phyloP scores from a whole-genome alignment of 64 coral and sea anemone genomes.

The Dendrophyllia cribrosa region DNA sequence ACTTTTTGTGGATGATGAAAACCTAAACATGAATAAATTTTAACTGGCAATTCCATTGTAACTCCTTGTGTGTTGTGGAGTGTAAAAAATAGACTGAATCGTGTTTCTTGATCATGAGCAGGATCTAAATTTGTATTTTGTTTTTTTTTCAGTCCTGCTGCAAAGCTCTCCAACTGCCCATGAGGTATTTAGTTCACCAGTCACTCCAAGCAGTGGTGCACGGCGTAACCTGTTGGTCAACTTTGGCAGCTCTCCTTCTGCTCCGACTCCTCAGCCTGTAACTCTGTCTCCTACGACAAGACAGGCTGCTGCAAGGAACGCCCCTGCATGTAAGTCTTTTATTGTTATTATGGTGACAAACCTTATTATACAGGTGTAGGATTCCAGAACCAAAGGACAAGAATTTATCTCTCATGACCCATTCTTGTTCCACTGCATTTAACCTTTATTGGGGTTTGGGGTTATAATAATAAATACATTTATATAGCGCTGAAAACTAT shows the following conservation, averaged over 20 bases:
- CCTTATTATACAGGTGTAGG: too few species aligned
- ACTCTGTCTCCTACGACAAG: constrained; percentile 36
- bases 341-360: too few species aligned
- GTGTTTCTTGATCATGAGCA: background rate
- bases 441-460: too few species aligned
- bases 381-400: background rate
- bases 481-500: too few species aligned
- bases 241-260: constrained; percentile 68
- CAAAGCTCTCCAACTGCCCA: constrained; percentile 63
- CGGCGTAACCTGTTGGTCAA: constrained; percentile 90
- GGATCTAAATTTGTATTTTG: background rate
- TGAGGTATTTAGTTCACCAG: constrained; percentile 86
- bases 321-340: constrained; percentile 49
- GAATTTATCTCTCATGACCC: background rate
- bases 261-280: constrained; percentile 34
- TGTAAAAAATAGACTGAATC: background rate
- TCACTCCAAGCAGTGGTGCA: constrained; percentile 74
- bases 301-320: constrained; percentile 25
- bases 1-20: background rate
- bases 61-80: too few species aligned
- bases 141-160: constrained; percentile 52
- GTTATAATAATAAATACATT: too few species aligned
- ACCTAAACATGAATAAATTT: background rate
- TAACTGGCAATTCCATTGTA: too few species aligned
- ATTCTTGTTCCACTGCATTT: too few species aligned